These are phyloP conservation scores for Orthonevra nobilis DNA, from an alignment of 2,888 invertebrate species.

Conservation along the genomic window DNA sequence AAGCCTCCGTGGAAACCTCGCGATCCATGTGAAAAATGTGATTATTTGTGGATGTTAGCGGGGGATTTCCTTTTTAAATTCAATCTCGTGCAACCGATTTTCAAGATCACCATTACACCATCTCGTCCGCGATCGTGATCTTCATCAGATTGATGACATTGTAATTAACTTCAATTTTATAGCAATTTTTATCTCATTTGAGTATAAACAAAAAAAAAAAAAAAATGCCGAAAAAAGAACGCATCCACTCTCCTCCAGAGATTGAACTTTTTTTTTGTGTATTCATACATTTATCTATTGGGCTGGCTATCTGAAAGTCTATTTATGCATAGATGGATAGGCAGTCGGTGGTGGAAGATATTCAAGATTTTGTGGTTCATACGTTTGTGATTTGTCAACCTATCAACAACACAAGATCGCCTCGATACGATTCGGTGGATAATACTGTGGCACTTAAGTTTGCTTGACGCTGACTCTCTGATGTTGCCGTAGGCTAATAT, in stretches of 20 bases:
- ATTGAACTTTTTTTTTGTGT: constrained; percentile 23
- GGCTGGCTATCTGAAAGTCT: constrained; percentile 51
- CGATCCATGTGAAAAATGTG: constrained; percentile 20
- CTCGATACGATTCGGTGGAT: constrained; percentile 30
- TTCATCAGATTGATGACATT: constrained; percentile 61
- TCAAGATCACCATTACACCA: constrained; percentile 15
- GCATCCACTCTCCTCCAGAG: constrained; percentile 29
- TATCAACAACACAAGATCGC: constrained; percentile 71
- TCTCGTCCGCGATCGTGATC: constrained; percentile 56
- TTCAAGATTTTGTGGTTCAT: constrained; percentile 70
- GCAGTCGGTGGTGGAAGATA: constrained; percentile 53
- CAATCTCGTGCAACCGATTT: constrained; percentile 53
- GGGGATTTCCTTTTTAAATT: constrained; percentile 52
- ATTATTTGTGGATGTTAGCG: constrained; percentile 49
- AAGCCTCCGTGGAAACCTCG: neutral
- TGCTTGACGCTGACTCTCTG: constrained; percentile 19
- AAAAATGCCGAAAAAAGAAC: constrained; percentile 1
- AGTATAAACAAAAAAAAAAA: neutral
- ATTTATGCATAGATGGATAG: constrained; percentile 12
- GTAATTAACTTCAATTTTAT: constrained; percentile 48
- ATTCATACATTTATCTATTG: constrained; percentile 37
- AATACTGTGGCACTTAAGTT: constrained; percentile 20
- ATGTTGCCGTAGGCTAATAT: constrained; percentile 38
- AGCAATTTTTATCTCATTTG: constrained; percentile 30
- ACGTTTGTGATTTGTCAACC: constrained; percentile 75